Base-by-base conservation (phyloP, 2,888 invertebrate genomes). In the Pollenia labialis region DNA sequence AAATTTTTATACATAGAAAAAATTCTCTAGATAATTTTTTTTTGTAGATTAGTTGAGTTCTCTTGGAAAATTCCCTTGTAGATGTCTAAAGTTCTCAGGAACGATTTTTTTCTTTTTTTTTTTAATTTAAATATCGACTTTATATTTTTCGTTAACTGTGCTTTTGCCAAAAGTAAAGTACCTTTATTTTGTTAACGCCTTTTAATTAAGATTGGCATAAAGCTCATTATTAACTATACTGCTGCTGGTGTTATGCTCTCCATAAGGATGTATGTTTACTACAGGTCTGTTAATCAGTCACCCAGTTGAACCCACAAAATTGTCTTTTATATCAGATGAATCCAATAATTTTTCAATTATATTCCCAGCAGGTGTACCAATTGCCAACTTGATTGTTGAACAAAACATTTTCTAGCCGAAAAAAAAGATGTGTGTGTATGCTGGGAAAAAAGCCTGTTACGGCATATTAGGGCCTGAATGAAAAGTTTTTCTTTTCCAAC, bases 281-380 rank as follows among this genome's bases (percentile, higher is more conserved):
- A 1, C 2, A 32, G 40, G 40, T 40, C 18, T 56, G 64, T 23
- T n/a, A 54, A 23, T 8, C 16, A 14, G 66, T 32, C 81, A 75
- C 68, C 68, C 81, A 82, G 75, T 75, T 82, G 62, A 69, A 56
- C 71, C 76, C 83, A 81, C 76, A 83, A 84, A 84, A 81, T 72
- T 81, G 72, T 72, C 81, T 81, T 81, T 87, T 77, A 16, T 84
- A 48, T 84, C 72, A 52, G 60, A 81, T 81, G 76, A 84, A 87
- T 87, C 77, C 87, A 82, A 87, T 87, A 88, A 88, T 88, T 88
- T 88, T 88, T 76, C 88, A 88, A 88, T 88, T 88, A 88, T 79
- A 79, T 72, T 77, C 87, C 14, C 88, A 87, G 87, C 85, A 81
- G 84, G 87, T 74, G 69, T 1, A 40, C 56, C 83, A 56, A 87